Base-by-base conservation (phyloP, 1,140 invertebrate species). In the Neocloeon triangulifer region DNA sequence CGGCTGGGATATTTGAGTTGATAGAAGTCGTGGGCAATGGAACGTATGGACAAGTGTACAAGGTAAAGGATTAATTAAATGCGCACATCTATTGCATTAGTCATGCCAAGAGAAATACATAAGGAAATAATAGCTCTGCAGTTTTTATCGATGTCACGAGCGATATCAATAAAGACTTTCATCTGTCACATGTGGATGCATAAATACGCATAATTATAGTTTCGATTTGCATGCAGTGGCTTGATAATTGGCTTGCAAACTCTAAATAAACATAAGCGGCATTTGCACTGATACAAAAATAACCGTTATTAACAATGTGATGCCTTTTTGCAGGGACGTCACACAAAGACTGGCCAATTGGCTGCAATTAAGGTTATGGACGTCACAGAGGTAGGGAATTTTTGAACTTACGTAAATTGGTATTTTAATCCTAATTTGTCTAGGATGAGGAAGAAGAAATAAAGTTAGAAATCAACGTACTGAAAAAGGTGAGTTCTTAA, bases 1-100 rank as follows among this genome's bases (percentile, higher is more conserved):
- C 95, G 42, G 88, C 91, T 55, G 95, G 95, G 42, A 96, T 99
- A 50, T 98, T 99, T 63, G 92, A 99, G 54, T 62, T 98, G 34
- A 97, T 99, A 51, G 95, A 99, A 74, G 92, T 99, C 26, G 94
- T 99, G 35, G 95, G 95, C 53, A 98, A 96, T 88, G 95, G 95
- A 50, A 99, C 95, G 15, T 99, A 99, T 62, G 95, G 95, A 40
- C 92, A 98, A 69, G 95, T 99, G 34, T 99, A 97, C 50, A 98
- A 97, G 73, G 86, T 91, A 66, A 65, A 62, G n/a, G n/a, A n/a
- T n/a, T n/a, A n/a, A n/a, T n/a, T n/a, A n/a, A n/a, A n/a, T n/a
- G n/a, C n/a, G n/a, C n/a, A n/a, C n/a, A n/a, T n/a, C n/a, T n/a
- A n/a, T n/a, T n/a, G n/a, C n/a, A n/a, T n/a, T n/a, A n/a, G n/a